Evolutionary conservation across 2,888 invertebrate species (phyloP).

Genomic region (Sialis fuliginosa): DNA sequence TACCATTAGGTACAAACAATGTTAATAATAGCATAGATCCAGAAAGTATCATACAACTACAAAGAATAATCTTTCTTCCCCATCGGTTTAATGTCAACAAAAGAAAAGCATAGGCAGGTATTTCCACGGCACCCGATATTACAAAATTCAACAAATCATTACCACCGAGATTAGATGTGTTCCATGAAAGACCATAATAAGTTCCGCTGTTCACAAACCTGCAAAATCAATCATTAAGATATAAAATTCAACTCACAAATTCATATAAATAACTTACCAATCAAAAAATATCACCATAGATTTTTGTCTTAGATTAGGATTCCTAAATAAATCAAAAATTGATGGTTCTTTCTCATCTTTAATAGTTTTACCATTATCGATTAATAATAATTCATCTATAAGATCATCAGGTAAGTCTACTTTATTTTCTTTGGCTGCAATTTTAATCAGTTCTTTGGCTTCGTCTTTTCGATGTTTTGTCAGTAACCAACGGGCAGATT

Average conservation of each 20-base stretch:
- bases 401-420: conserved; percentile 34
- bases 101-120: conserved; percentile 50
- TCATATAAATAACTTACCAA: conserved; percentile 42
- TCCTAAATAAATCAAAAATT: conserved; percentile 39
- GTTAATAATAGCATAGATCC: conserved; percentile 40
- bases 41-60: conserved; percentile 46
- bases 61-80: conserved; percentile 49
- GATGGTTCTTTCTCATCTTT: conserved; percentile 26
- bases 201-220: conserved; percentile 65
- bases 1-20: conserved; percentile 35
- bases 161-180: conserved; percentile 50
- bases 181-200: conserved; percentile 64
- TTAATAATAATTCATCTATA: conserved; percentile 30
- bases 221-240: conserved; percentile 38
- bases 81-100: conserved; percentile 47
- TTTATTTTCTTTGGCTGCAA: conserved; percentile 46
- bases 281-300: conserved; percentile 53
- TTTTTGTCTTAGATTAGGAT: conserved; percentile 44
- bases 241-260: too few relatives aligned
- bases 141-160: conserved; percentile 57
- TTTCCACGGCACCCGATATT: conserved; percentile 57
- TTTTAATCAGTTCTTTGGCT: conserved; percentile 40
- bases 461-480: conserved; percentile 41
- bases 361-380: conserved; percentile 21
- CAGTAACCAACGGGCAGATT: conserved; percentile 55